A percentile compares a stretch with the other conserved stretches of the same genome.
Conservation (phyloP, 1,140 invertebrate species). For the Calycopis cecrops region DNA sequence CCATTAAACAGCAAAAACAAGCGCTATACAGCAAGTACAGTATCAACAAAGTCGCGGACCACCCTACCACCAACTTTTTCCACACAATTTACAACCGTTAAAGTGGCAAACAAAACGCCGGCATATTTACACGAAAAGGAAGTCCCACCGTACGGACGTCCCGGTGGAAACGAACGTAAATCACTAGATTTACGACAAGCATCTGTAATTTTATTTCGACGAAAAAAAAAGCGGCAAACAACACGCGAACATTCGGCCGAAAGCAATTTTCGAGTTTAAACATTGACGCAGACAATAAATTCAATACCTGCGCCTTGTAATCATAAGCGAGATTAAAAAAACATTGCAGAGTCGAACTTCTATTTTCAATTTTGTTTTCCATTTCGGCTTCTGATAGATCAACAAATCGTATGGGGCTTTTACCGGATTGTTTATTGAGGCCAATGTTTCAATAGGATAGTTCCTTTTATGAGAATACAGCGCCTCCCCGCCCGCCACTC, state of each 20-base stretch:
- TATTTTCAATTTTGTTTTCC: no score
- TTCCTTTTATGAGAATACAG: no score
- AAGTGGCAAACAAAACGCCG: slow-evolving; percentile 51
- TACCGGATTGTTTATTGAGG: no score
- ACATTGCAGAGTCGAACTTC: no score
- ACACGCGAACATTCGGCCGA: slow-evolving; percentile 20
- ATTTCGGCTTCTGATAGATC: no score
- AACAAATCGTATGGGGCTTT: no score
- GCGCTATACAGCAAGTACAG: background rate
- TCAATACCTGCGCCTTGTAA: background rate
- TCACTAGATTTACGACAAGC: slow-evolving; percentile 57
- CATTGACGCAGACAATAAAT: slow-evolving; percentile 23
- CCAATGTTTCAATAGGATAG: no score
- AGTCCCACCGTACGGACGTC: slow-evolving; percentile 52
- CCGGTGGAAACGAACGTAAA: slow-evolving; percentile 54
- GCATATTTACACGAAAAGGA: slow-evolving; percentile 63
- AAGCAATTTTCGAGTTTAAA: slow-evolving; percentile 45
- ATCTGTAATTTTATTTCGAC: slow-evolving; percentile 54
- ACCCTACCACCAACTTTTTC: slow-evolving; percentile 38
- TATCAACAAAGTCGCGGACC: background rate
- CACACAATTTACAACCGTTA: slow-evolving; percentile 56
- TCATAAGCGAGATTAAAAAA: no score
- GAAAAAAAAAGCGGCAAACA: slow-evolving; percentile 37
- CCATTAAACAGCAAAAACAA: no score
- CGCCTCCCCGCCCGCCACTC: no score